Conservation (phyloP, 37 sponge, comb jelly and placozoan species). For the Lycopodina hypogea region DNA sequence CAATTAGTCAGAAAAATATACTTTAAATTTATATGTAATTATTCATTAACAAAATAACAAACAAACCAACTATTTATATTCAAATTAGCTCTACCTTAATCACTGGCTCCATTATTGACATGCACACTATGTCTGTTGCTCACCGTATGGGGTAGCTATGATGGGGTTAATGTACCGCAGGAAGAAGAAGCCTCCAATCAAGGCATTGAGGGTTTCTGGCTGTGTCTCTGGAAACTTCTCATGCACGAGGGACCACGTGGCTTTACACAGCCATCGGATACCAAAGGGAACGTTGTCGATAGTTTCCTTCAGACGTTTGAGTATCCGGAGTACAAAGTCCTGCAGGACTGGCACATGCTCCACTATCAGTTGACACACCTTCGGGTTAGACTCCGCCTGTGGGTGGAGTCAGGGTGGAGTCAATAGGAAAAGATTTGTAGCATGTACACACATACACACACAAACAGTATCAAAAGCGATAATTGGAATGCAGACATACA, state of each 20-base stretch:
- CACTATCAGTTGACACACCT: constrained; percentile 50
- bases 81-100: too few relatives aligned
- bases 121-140: too few relatives aligned
- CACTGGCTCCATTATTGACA: too few relatives aligned
- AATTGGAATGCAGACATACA: not conserved
- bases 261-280: constrained; percentile 91
- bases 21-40: too few relatives aligned
- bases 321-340: constrained; percentile 50
- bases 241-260: constrained; percentile 69
- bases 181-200: constrained; percentile 91
- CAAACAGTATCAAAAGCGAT: not conserved
- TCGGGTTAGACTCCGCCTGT: constrained; percentile 65
- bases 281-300: constrained; percentile 80
- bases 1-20: too few relatives aligned
- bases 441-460: not conserved
- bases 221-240: constrained; percentile 85
- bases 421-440: not conserved
- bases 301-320: constrained; percentile 49
- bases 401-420: too few relatives aligned
- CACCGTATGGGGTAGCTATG: constrained; percentile 79
- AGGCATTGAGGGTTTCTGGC: constrained; percentile 63
- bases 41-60: too few relatives aligned
- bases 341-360: constrained; percentile 48
- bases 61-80: too few relatives aligned
- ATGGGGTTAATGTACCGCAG: constrained; percentile 84